A percentile compares a stretch with the other conserved stretches of the same genome.
Conservation (phyloP, 2,888 invertebrate genomes). For the Argyra leucocephala region DNA sequence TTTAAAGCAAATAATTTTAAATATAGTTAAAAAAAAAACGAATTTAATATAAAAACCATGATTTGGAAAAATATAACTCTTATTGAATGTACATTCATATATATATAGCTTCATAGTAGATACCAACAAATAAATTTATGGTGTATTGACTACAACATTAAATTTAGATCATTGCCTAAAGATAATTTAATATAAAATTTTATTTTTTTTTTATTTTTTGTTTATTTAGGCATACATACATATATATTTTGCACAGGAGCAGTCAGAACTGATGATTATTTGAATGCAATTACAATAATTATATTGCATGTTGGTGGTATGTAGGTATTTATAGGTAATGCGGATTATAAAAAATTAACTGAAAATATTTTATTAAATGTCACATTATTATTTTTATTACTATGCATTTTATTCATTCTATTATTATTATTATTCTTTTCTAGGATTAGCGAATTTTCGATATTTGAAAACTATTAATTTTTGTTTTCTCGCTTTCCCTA, state of each 20-base stretch:
- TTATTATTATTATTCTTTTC: not conserved
- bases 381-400: not conserved
- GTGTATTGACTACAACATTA: not conserved
- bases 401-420: too few species aligned
- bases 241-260: not conserved
- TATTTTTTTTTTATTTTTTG: not conserved
- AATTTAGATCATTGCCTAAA: not conserved
- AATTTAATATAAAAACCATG: slow-evolving; percentile 1
- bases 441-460: not conserved
- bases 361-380: not conserved
- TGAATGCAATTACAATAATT: not conserved
- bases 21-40: not conserved
- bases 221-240: not conserved
- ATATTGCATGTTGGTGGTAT: not conserved
- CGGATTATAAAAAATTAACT: not conserved
- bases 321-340: not conserved
- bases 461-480: too few species aligned
- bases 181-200: too few species aligned
- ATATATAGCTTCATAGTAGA: not conserved
- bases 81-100: not conserved
- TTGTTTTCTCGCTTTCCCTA: too few species aligned
- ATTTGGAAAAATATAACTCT: not conserved
- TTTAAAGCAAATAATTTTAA: not conserved
- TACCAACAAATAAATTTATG: not conserved
- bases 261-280: not conserved